Conservation (phyloP, 2,888 invertebrate genomes). For the Glaucopsyche alexis region DNA sequence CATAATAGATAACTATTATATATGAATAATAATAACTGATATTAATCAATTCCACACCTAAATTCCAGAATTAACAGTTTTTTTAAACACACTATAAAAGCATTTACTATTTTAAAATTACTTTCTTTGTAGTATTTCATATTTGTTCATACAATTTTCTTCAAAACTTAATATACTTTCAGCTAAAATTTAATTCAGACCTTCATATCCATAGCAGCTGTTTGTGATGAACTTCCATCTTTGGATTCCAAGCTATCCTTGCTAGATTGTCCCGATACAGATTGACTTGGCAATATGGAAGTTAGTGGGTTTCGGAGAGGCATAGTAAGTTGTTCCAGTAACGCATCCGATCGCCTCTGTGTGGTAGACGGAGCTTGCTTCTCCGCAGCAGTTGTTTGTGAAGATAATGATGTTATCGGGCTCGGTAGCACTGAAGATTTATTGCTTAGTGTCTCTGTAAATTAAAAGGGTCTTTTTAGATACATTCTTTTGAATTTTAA, state of each 20-base stretch:
- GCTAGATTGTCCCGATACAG: constrained; percentile 54
- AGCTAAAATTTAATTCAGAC: constrained; percentile 43
- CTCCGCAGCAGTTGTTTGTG: constrained; percentile 59
- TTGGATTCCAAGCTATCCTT: constrained; percentile 67
- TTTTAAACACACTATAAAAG: too few relatives aligned
- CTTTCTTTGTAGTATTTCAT: too few relatives aligned
- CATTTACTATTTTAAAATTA: too few relatives aligned
- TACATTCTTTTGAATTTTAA: too few relatives aligned
- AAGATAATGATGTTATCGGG: constrained; percentile 65
- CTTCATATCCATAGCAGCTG: constrained; percentile 66
- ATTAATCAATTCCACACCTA: too few relatives aligned
- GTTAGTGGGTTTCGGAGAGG: constrained; percentile 63
- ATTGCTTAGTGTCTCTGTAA: constrained; percentile 60
- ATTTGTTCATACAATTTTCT: too few relatives aligned
- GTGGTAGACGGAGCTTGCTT: constrained; percentile 65
- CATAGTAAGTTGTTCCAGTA: constrained; percentile 69
- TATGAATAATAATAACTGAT: too few relatives aligned
- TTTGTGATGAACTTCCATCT: constrained; percentile 59
- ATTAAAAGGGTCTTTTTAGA: background rate
- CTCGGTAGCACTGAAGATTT: constrained; percentile 68
- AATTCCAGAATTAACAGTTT: too few relatives aligned
- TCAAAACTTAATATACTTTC: too few relatives aligned
- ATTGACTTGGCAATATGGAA: constrained; percentile 49
- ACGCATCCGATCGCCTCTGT: constrained; percentile 69
- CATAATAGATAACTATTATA: background rate